These are phyloP conservation scores for Oxygymnocypris stewartii DNA, from an alignment of 2,113 vertebrate genomes.

Conservation along the genomic window DNA sequence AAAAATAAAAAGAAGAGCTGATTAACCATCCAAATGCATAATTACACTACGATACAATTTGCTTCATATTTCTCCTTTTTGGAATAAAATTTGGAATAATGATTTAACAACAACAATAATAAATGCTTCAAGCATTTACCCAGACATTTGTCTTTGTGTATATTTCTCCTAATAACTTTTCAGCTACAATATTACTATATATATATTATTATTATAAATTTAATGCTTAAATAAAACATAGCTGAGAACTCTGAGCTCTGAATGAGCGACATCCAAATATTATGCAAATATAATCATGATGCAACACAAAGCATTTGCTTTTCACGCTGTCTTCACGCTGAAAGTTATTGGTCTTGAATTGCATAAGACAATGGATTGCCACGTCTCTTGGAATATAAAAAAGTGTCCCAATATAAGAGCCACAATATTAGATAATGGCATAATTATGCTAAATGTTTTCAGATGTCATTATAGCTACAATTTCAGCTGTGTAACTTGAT, in stretches of 20 bases:
- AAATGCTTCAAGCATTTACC: not conserved
- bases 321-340: not conserved
- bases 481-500: not conserved
- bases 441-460: constrained; percentile 31
- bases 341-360: not conserved
- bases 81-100: not conserved
- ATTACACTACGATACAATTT: not conserved
- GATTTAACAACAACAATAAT: not conserved
- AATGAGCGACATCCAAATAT: not conserved
- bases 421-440: constrained; percentile 23
- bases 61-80: not conserved
- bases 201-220: not conserved
- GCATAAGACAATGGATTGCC: constrained; percentile 1
- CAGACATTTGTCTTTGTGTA: not conserved
- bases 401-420: not conserved
- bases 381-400: not conserved
- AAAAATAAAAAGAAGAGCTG: too few species aligned
- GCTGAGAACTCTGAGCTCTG: not conserved
- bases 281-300: not conserved
- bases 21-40: not conserved
- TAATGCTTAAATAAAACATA: not conserved
- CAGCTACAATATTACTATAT: not conserved
- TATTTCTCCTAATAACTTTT: not conserved
- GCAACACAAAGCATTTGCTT: not conserved
- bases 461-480: constrained; percentile 14